Evolutionary conservation across 2,113 vertebrate genomes (phyloP).

Genomic region (Hassar affinis): DNA sequence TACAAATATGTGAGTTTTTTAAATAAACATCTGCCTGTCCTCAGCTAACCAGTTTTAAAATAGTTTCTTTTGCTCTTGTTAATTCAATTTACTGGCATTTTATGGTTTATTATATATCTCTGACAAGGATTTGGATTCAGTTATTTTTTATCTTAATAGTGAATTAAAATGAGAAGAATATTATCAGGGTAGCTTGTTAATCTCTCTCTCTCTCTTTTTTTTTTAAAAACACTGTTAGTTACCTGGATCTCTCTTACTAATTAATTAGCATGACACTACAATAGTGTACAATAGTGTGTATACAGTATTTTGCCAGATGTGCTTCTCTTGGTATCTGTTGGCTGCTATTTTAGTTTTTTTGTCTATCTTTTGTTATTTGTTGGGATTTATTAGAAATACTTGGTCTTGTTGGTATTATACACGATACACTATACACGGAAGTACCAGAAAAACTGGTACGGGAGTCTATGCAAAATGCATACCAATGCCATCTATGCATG

Average conservation of each 20-base stretch:
- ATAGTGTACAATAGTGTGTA: no score
- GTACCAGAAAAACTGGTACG: no score
- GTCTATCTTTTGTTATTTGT: not conserved
- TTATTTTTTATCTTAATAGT: not conserved
- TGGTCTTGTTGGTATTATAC: not conserved
- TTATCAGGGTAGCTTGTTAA: not conserved
- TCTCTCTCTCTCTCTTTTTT: no score
- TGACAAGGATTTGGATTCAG: not conserved
- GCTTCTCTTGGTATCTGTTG: not conserved
- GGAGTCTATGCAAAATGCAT: no score
- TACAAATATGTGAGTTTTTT: not conserved
- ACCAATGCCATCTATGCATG: no score
- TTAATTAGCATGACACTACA: not conserved
- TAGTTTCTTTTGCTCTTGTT: not conserved
- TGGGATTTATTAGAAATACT: not conserved
- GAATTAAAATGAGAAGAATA: not conserved
- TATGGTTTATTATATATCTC: not conserved
- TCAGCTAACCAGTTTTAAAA: not conserved
- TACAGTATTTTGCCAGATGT: not conserved
- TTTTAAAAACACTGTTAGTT: not conserved
- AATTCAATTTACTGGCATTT: not conserved
- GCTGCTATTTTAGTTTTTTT: not conserved
- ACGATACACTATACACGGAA: not conserved
- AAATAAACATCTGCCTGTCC: not conserved
- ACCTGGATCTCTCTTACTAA: not conserved